Conservation (phyloP, 2,797 vertebrate species). For the Synaphobranchus kaupii region DNA sequence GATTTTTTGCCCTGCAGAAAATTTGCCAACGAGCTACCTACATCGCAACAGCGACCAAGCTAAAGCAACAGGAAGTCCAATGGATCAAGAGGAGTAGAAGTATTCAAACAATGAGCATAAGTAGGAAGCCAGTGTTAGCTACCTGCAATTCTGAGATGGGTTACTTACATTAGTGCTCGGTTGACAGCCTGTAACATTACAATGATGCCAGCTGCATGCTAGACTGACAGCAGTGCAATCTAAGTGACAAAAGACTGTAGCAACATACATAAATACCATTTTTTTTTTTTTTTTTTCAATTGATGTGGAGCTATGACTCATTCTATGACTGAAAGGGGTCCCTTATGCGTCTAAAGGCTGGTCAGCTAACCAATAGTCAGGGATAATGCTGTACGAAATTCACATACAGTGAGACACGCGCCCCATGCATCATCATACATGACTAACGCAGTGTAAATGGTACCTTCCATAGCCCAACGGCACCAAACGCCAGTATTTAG, state of each 20-base stretch:
- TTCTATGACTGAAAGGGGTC: not conserved
- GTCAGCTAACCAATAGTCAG: not conserved
- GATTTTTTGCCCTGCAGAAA: not conserved
- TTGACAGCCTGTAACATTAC: not conserved
- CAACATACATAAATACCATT: too few relatives aligned
- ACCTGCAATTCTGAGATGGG: not conserved
- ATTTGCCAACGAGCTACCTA: not conserved
- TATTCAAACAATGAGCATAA: conserved; percentile 91
- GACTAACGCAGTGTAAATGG: not conserved
- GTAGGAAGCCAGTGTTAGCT: conserved; percentile 42
- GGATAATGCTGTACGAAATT: not conserved
- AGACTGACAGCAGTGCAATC: not conserved
- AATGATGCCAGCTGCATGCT: not conserved
- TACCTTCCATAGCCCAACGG: not conserved
- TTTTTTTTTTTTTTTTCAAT: not conserved
- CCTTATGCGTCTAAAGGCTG: not conserved
- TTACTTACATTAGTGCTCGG: not conserved
- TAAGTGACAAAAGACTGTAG: not conserved
- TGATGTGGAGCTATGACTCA: not conserved
- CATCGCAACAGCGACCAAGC: too few relatives aligned
- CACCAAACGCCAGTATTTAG: not conserved
- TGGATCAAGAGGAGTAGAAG: conserved; percentile 76
- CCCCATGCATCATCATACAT: not conserved
- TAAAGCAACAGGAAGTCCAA: conserved; percentile 65
- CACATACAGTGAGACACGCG: not conserved